These are phyloP conservation scores for Choloepus didactylus DNA, from an alignment of 2,797 vertebrate species.

Conservation along the genomic window DNA sequence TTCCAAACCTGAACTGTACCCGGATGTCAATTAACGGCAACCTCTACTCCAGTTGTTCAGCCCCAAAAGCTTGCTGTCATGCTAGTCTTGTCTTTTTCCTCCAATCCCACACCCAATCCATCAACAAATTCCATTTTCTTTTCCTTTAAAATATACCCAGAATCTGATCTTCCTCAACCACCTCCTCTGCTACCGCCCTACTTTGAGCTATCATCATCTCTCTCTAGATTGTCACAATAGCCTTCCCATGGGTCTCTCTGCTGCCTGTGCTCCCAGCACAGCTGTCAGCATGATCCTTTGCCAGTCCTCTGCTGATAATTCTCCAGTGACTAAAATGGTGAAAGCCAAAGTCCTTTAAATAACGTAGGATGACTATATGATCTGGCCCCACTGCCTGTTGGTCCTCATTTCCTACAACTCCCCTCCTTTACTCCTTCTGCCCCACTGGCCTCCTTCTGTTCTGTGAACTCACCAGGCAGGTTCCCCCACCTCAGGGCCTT, in stretches of 20 bases:
- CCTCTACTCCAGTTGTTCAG: not conserved
- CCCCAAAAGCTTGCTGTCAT: not conserved
- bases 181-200: too few relatives aligned
- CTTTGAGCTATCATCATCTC: not conserved
- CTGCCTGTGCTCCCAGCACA: not conserved
- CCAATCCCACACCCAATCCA: not conserved
- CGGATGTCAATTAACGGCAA: too few relatives aligned
- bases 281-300: not conserved
- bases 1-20: not conserved
- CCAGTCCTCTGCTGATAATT: not conserved
- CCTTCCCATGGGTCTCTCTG: too few relatives aligned
- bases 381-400: too few relatives aligned
- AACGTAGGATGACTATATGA: too few relatives aligned
- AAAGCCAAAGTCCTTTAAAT: not conserved
- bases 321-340: not conserved
- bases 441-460: not conserved
- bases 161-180: too few relatives aligned
- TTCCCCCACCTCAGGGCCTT: not conserved
- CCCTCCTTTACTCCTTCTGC: not conserved
- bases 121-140: not conserved
- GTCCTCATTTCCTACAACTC: not conserved
- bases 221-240: not conserved
- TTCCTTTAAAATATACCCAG: not conserved
- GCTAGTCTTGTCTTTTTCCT: not conserved
- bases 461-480: not conserved